Evolutionary conservation across 2,113 vertebrate species (phyloP), one percentile per base, ranked within the genome.

Genomic region (Sphaerodactylus townsendi): DNA sequence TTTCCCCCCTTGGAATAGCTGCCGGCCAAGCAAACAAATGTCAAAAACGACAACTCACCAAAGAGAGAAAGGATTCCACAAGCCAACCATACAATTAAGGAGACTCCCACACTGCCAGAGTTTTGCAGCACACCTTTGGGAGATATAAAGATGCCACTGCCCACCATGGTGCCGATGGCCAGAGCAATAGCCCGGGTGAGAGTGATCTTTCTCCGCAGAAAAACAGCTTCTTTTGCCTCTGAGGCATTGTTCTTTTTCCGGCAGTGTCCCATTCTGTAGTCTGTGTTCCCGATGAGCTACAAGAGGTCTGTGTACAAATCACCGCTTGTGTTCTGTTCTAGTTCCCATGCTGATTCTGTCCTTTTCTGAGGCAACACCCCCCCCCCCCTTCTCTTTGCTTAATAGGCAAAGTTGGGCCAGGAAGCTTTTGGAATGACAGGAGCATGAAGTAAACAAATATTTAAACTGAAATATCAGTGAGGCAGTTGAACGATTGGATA

Each of bases 81-180:
- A 56, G 95, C 92, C 11, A 83, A 33, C 94, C 96, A 96, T 75
- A 97, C 94, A 50, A 97, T 37, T 88, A 97, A 92, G 17, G 97
- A 97, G 30, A 96, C 70, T 17, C 97, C 96, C 71, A 97, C 96
- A 15, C 93, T 97, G 83, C 97, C 97, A 2, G 96, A 96, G 91
- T 97, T 97, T 87, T 95, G 90, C 89, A 97, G 84, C 28, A 97
- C 96, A 1, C 96, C 96, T 89, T 97, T 97, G 10, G 97, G 97
- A 4, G 97, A 96, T 62, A 97, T 96, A 91, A 97, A 97, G 90
- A 97, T 97, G 6, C 97, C 97, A 5, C 96, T 97, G 88, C 97
- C 96, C 88, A 97, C 95, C 90, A 97, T 91, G 0, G 87, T 93
- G 46, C 96, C 95, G 1, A 95, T 48, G 89, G 96, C 90, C 71